Base-by-base conservation (phyloP, 1,140 invertebrate species). In the Amphibalanus amphitrite region DNA sequence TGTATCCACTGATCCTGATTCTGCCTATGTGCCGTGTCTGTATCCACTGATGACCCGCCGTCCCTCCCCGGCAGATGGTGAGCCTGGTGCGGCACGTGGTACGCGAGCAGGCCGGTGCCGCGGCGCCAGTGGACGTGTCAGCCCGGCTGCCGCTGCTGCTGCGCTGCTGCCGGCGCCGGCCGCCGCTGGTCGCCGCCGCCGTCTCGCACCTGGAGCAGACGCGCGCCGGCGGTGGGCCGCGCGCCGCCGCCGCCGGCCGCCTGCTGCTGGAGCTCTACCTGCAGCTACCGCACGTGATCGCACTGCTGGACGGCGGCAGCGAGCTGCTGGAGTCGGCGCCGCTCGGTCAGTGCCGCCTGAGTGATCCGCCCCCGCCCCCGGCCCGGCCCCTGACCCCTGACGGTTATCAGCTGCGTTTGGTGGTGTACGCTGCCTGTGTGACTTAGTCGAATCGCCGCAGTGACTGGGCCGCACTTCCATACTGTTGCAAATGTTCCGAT, bases 101-200 rank as follows among this genome's bases (percentile, higher is more conserved):
- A 13, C 67, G 69, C 17, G 75, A 77, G 28, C 72, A 68, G n/a
- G 29, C 67, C 25, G 64, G 70, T 30, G 67, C n/a, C n/a, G n/a
- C 70, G 28, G 68, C 72, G 28, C 33, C 29, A 20, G 47, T 20
- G 10, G 47, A 59, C 6, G 47, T 59, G 59, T 75, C 77, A 67
- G 75, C 71, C 0, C 84, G 89, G 67, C 80, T 91, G 59, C 84
- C 86, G 73, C 80, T 93, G 28, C 76, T 93, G 15, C 82, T 90
- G 71, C 85, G 87, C 71, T 88, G 89, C 75, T 83, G 89, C 20
- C 82, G 84, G 29, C 83, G 82, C 25, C 81, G 86, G 67, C 81
- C 85, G 59, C 77, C 82, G 40, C 77, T 85, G 64, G 82, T 85
- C 67, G 78, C 79, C 74, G 74, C 78, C 73, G 77, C 84, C 74